These are phyloP conservation scores for Agelastica alni DNA, from an alignment of 2,888 invertebrate genomes.

Conservation along the genomic window DNA sequence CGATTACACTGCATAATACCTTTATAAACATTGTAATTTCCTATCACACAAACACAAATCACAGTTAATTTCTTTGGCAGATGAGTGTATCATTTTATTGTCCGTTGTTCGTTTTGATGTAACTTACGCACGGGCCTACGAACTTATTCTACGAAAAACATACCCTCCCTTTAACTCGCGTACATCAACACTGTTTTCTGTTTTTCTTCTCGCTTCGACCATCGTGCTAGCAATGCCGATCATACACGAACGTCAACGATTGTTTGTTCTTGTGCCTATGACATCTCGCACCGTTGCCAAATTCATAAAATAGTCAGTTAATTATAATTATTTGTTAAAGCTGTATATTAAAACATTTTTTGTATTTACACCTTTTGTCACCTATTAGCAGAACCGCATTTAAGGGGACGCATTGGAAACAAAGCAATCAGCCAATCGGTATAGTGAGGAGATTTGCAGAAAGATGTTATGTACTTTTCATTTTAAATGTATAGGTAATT, in stretches of 20 bases:
- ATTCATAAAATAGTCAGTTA: too few species aligned
- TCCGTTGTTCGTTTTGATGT: constrained; percentile 25
- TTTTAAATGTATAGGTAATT: too few species aligned
- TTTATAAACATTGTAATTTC: constrained; percentile 45
- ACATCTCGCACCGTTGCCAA: neutral
- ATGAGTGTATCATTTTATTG: constrained; percentile 39
- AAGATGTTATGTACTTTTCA: too few species aligned
- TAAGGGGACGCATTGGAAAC: too few species aligned
- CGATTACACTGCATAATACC: constrained; percentile 44
- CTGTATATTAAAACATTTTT: too few species aligned
- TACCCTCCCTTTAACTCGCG: neutral
- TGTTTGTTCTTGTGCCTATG: constrained; percentile 21
- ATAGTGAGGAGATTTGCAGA: too few species aligned
- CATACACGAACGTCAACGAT: constrained; percentile 34
- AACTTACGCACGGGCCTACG: constrained; percentile 16
- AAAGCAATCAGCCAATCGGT: too few species aligned
- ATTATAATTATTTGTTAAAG: too few species aligned
- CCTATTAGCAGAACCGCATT: too few species aligned
- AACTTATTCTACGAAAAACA: neutral
- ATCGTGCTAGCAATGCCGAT: constrained; percentile 41
- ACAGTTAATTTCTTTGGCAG: constrained; percentile 40
- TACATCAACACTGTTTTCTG: constrained; percentile 34
- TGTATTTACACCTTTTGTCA: too few species aligned
- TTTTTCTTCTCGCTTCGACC: constrained; percentile 39
- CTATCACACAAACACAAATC: constrained; percentile 38